Base-by-base conservation (phyloP, 2,888 invertebrate genomes). In the Endomychus coccineus region DNA sequence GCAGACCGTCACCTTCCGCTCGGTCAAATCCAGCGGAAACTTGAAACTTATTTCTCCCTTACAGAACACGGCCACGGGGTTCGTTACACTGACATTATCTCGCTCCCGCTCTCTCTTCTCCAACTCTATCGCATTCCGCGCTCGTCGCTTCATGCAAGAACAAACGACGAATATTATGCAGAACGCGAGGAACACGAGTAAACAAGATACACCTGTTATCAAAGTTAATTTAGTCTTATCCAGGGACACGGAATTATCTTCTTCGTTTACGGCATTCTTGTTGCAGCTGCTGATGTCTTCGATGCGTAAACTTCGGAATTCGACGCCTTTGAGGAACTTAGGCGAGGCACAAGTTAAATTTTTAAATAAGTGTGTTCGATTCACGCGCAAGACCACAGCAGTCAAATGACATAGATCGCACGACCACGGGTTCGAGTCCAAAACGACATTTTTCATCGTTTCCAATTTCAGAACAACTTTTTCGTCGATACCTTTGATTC, bases 141-240 rank as follows among this genome's bases (percentile, higher is more conserved):
- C 79, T 3, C 80, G 77, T 45, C 80, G 74, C 39, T 78, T 77
- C 25, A 80, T 72, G 49, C 81, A 78, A 51, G 80, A 83, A 50
- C 76, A 74, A 33, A 82, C 66, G 2, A 62, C 67, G 34, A 69
- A 66, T 13, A 61, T 57, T 39, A 66, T 59, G 16, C 69, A 66
- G 25, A 73, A 58, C 21, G 72, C 56, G 11, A 71, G 58, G 37
- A 73, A 71, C 1, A 77, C 69, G 21, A 74, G 48, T 39, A 64
- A 55, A 40, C 52, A 51, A 56, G 51, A 40, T 22, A 54, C 73
- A 68, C 62, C 77, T 69, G 56, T 69, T 69, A 68, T 24, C 58
- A 75, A 55, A 64, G 73, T 57, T 14, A 66, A 16, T 63, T 65
- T 58, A 36, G 52, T 66, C 49, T 68, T 67, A 44, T 67, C 63